These are phyloP conservation scores for Yasuhikotakia modesta DNA, from an alignment of 2,797 vertebrate species.

Conservation along the genomic window DNA sequence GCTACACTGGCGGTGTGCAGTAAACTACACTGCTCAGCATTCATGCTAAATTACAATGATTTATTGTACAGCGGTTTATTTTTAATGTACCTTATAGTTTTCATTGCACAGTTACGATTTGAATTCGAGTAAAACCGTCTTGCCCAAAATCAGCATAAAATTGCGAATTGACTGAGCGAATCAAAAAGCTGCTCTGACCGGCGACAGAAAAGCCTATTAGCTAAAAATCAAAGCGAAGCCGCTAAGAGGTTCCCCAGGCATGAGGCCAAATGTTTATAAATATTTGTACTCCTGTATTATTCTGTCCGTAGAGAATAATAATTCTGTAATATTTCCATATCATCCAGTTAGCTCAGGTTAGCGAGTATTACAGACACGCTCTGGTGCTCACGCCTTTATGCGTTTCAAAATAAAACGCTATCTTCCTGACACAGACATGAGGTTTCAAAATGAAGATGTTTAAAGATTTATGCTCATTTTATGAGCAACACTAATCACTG, in stretches of 20 bases:
- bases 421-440: conserved; percentile 4
- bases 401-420: not conserved
- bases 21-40: conserved; percentile 75
- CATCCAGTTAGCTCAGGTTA: not conserved
- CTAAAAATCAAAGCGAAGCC: conserved; percentile 20
- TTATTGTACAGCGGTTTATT: too few species aligned
- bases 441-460: not conserved
- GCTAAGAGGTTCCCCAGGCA: conserved; percentile 16
- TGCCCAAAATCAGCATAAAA: conserved; percentile 59
- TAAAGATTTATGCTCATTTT: not conserved
- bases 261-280: conserved; percentile 16
- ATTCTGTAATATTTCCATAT: conserved; percentile 15
- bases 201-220: not conserved
- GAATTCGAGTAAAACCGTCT: not conserved
- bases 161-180: conserved; percentile 55
- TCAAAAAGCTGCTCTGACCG: not conserved
- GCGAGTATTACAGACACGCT: not conserved
- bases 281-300: conserved; percentile 19
- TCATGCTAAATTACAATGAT: conserved; percentile 71
- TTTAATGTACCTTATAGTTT: not conserved
- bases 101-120: not conserved
- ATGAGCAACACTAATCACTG: conserved; percentile 7
- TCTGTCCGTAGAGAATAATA: not conserved
- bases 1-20: conserved; percentile 65
- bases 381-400: too few species aligned